These are phyloP conservation scores for Leptosomus discolor DNA, from an alignment of 2,113 vertebrate species.

Conservation along the genomic window DNA sequence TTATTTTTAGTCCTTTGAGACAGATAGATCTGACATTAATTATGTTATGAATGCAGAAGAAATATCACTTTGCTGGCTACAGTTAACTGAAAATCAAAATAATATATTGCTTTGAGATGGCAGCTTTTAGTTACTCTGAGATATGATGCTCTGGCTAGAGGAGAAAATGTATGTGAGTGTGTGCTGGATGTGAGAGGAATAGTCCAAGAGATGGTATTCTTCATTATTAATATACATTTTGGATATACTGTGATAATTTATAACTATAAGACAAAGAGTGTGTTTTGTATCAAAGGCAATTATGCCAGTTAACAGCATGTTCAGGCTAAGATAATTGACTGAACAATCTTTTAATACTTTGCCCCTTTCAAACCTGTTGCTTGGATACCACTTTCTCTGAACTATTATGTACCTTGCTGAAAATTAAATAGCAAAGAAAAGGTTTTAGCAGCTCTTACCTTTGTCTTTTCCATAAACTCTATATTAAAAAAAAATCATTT, in stretches of 20 bases:
- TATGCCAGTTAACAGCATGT: conserved; percentile 40
- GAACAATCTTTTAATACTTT: conserved; percentile 45
- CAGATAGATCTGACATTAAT: background rate
- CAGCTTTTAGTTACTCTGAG: background rate
- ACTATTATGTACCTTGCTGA: conserved; percentile 34
- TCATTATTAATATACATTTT: conserved; percentile 3
- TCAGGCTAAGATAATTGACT: conserved; percentile 51
- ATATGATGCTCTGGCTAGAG: background rate
- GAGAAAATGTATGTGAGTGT: background rate
- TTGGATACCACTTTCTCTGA: conserved; percentile 62
- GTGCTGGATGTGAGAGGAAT: background rate
- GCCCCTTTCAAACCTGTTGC: conserved; percentile 61
- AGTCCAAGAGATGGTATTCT: background rate
- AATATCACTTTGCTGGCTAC: background rate
- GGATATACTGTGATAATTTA: background rate
- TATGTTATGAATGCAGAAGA: background rate
- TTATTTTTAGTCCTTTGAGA: background rate
- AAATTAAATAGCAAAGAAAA: conserved; percentile 22
- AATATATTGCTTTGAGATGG: background rate
- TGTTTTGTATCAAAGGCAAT: conserved; percentile 29
- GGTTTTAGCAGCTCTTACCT: conserved; percentile 1
- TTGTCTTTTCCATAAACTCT: conserved; percentile 1
- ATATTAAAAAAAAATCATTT: background rate
- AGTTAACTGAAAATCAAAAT: background rate
- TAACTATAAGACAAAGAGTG: background rate